These are phyloP conservation scores for Crocuta crocuta DNA, from an alignment of 2,113 vertebrate genomes.

Conservation along the genomic window DNA sequence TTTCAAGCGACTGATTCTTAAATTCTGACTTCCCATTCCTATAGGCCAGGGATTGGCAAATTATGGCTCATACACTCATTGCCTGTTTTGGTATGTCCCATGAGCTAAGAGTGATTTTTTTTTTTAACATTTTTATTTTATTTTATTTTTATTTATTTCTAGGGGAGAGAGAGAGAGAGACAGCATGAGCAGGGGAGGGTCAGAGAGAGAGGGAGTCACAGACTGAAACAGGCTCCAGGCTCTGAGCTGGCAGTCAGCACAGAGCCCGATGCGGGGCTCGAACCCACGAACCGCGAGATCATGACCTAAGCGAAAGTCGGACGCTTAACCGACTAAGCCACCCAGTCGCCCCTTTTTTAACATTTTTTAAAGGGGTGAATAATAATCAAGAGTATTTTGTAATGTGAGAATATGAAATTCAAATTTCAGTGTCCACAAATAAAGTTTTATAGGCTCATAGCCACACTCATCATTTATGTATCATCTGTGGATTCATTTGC, in stretches of 20 bases:
- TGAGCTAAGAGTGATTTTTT: not conserved
- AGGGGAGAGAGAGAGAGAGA: no score
- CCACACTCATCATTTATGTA: not conserved
- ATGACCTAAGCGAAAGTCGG: no score
- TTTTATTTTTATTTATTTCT: no score
- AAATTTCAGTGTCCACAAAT: conserved; percentile 39
- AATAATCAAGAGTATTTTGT: conserved; percentile 37
- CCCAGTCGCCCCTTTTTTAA: not conserved
- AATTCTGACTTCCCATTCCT: conserved; percentile 13
- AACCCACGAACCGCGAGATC: no score
- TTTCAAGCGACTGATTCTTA: not conserved
- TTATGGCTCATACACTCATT: not conserved
- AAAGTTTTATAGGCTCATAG: conserved; percentile 10
- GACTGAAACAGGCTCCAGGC: no score
- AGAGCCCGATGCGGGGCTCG: no score
- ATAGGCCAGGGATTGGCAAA: conserved; percentile 16
- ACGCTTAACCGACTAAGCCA: no score
- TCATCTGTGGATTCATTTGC: conserved; percentile 18
- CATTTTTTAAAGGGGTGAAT: conserved; percentile 51
- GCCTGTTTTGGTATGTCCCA: conserved; percentile 2
- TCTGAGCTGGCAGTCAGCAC: no score
- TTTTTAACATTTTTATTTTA: no score
- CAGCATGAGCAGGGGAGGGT: no score
- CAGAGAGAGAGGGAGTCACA: no score
- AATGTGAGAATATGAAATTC: conserved; percentile 6